Base-by-base conservation (phyloP, 2,797 vertebrate genomes). In the Tiaroga cobitis region DNA sequence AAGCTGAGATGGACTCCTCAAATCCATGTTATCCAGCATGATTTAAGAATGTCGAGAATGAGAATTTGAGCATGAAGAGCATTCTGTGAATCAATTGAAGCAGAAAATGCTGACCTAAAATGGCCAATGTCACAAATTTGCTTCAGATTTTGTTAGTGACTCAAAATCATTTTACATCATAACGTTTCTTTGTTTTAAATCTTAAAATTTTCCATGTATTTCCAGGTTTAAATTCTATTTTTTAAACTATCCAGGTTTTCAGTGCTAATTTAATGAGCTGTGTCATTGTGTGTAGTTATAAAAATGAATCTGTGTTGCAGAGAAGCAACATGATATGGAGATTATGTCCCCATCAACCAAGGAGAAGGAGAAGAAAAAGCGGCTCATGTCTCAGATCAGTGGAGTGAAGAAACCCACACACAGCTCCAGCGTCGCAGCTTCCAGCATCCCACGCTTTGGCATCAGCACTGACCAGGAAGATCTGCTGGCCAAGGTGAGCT, bases 291-390 rank as follows among this genome's bases (percentile, higher is more conserved):
- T 85, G 21, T 26, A 70, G 4, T 24, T 21, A 49, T n/a, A 21
- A 68, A 16, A 37, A 15, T 79, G 15, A 51, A 51, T 67, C 16
- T 84, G 37, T 86, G 18, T 56, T 85, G 9, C 94, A 98, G 97
- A 98, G 90, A 97, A 97, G 90, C 96, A 95, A 91, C 95, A 97
- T 65, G 97, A 97, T 88, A 95, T 98, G 95, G 98, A 98, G 87
- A 95, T 98, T 89, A 94, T 96, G 89, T 92, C 94, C 0, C 92
- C 91, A 0, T 87, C 91, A 13, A 41, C 89, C 4, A 95, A 95
- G 89, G 96, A 97, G 65, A 95, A 95, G 90, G 96, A 97, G 90
- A 95, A 96, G 88, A 95, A 93, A 88, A 95, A 94, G 46, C 86
- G 87, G 0, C 96, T 96, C n/a, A 95, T 97, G 97, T 96, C 96